Conservation (phyloP, 2,113 vertebrate species). For the Manacus vitellinus region DNA sequence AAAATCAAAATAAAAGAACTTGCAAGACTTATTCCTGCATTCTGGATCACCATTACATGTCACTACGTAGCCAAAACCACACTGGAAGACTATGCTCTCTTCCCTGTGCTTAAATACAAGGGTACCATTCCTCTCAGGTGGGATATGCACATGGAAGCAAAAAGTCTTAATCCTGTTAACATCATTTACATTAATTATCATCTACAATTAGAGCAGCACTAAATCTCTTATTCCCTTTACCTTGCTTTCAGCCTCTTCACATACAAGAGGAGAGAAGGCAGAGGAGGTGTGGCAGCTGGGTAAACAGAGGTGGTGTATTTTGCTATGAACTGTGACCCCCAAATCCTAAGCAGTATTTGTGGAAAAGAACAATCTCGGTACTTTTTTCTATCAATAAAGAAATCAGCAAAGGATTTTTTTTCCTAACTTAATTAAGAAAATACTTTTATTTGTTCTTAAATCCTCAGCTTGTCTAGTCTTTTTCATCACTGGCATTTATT, state of each 20-base stretch:
- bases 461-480: not conserved
- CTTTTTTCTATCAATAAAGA: not conserved
- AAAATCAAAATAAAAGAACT: not conserved
- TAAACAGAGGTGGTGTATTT: slow-evolving; percentile 27
- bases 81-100: not conserved
- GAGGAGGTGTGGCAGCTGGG: slow-evolving; percentile 23
- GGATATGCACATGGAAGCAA: not conserved
- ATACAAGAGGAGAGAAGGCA: not conserved
- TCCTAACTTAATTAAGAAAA: not conserved
- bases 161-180: not conserved
- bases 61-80: not conserved
- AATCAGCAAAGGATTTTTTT: not conserved
- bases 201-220: not conserved
- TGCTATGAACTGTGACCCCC: slow-evolving; percentile 13
- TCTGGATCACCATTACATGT: not conserved
- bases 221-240: not conserved
- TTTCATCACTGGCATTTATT: slow-evolving; percentile 24
- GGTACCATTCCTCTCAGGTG: not conserved
- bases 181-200: not conserved
- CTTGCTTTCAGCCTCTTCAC: not conserved
- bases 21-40: not conserved
- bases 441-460: not conserved
- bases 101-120: not conserved
- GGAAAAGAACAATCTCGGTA: not conserved
- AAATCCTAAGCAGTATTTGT: not conserved